Evolutionary conservation across 2,113 vertebrate species (phyloP).

Genomic region (Chiloscyllium plagiosum): DNA sequence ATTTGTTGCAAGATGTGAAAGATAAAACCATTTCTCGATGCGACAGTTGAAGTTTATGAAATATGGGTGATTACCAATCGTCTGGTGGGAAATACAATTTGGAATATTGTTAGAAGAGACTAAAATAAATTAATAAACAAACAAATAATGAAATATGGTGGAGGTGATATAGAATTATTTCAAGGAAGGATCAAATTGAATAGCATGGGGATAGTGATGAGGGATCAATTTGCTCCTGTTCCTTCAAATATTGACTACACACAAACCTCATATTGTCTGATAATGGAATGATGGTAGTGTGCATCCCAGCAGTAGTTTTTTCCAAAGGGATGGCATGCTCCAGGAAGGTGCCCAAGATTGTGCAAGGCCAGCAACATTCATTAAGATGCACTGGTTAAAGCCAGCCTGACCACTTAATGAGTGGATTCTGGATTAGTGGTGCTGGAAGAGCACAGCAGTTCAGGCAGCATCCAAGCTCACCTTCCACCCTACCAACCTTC

Average conservation of each 20-base stretch:
- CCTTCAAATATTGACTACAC: neutral
- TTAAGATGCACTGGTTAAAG: no score
- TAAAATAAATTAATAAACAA: neutral
- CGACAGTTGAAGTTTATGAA: neutral
- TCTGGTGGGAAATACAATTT: neutral
- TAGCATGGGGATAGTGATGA: neutral
- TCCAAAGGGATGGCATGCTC: neutral
- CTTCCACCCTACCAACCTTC: no score
- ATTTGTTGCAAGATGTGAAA: neutral
- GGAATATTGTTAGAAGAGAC: neutral
- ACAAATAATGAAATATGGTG: neutral
- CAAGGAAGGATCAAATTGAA: neutral
- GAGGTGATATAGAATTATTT: neutral
- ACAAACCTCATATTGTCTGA: neutral
- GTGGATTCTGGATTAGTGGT: no score
- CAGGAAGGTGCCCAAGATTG: neutral
- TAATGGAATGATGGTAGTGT: neutral
- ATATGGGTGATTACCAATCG: neutral
- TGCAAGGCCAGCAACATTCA: neutral
- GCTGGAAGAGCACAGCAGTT: no score
- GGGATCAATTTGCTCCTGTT: neutral
- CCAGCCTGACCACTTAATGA: no score
- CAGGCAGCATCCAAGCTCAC: no score
- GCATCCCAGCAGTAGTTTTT: neutral
- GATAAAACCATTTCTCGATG: neutral